Evolutionary conservation across 2,888 invertebrate species (phyloP).

Genomic region (Dolomedes plantarius): DNA sequence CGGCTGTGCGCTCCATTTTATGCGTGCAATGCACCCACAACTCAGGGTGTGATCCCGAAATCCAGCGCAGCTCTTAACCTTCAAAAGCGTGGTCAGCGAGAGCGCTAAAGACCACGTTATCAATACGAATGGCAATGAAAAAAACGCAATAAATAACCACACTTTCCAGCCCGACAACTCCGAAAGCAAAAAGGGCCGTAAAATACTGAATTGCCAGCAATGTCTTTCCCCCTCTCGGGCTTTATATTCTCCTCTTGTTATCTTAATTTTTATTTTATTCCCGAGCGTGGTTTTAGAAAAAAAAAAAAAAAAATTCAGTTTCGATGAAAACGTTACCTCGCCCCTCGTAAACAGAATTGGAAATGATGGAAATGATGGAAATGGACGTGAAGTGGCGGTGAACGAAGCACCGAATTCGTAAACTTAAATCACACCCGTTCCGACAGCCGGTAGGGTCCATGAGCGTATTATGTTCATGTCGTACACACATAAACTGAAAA

Average conservation of each 20-base stretch:
- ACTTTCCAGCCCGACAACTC: conserved; percentile 32
- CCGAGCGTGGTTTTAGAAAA: not conserved
- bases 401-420: too few species aligned
- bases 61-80: conserved; percentile 37
- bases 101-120: conserved; percentile 59
- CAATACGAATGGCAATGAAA: conserved; percentile 57
- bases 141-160: conserved; percentile 46
- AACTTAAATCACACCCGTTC: too few species aligned
- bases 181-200: conserved; percentile 40
- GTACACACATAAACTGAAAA: too few species aligned
- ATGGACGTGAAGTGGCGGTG: conserved; percentile 18
- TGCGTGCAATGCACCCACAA: conserved; percentile 50
- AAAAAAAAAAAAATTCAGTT: conserved; percentile 37
- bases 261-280: conserved; percentile 57
- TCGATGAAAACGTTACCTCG: conserved; percentile 50
- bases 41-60: conserved; percentile 38
- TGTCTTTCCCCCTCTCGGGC: not conserved
- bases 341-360: conserved; percentile 43
- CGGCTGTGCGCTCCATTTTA: conserved; percentile 26
- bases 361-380: conserved; percentile 47
- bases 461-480: too few species aligned
- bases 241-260: conserved; percentile 16
- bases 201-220: conserved; percentile 28
- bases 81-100: conserved; percentile 54
- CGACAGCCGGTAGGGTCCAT: too few species aligned